Evolutionary conservation across 1,140 invertebrate species (phyloP), one percentile per base, ranked within the genome.

Genomic region (Drosophila miranda): DNA sequence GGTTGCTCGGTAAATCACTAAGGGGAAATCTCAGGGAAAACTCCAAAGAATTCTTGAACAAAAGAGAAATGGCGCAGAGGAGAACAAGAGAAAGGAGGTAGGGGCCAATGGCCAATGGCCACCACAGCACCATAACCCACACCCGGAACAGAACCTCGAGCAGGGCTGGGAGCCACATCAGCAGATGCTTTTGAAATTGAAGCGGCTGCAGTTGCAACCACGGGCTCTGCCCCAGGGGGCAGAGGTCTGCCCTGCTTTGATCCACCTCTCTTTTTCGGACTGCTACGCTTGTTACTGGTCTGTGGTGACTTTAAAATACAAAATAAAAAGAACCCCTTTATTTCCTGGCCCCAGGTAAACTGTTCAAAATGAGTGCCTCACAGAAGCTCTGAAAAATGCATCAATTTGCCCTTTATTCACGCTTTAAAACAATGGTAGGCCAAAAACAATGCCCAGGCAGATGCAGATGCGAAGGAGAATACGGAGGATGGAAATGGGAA

Each of bases 331-430:
- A 30, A 57, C 69, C 67, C 59, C 55, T 68, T 70, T 66, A 72
- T 62, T 64, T 30, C 23, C 16, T 16, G 5, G 5, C 1, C n/a
- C 16, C 75, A 86, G 81, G 81, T 84, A 67, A 87, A 78, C 86
- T 84, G 77, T 64, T 74, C 77, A 68, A 84, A 86, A 81, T 84
- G 59, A 84, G 77, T 86, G 77, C 64, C 63, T 26, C 58, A 38
- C 77, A 64, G 73, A 63, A 73, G 79, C 77, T 74, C 77, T 84
- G 75, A 81, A 87, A 86, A 84, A 77, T 86, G 74, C 78, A 86
- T 86, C 66, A 78, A 70, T 80, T 84, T 63, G 54, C 57, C 21
- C 54, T 75, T 78, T 72, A 59, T 66, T 77, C 57, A 57, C 46
- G 50, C 42, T 48, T 43, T 60, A 38, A 13, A 38, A 73, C 70